Conservation (phyloP, 2,113 vertebrate species). For the Planiliza haematocheilus region DNA sequence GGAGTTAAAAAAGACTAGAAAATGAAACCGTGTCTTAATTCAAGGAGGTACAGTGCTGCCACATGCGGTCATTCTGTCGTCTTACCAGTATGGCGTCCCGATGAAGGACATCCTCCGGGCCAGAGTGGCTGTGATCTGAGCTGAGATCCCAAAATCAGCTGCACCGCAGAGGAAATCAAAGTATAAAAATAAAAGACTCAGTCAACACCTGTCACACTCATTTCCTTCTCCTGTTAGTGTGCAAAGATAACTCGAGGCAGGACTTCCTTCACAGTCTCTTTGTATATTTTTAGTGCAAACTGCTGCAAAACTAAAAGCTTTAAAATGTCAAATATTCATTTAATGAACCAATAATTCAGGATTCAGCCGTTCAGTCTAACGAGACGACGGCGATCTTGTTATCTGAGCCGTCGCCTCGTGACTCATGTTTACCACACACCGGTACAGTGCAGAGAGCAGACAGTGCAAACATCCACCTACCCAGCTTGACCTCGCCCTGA, state of each 20-base stretch:
- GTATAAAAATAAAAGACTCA: not conserved
- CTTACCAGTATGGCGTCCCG: slow-evolving; percentile 93
- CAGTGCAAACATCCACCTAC: slow-evolving; percentile 77
- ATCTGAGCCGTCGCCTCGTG: slow-evolving; percentile 4
- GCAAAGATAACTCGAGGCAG: too few relatives aligned
- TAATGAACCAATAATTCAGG: not conserved
- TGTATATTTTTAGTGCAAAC: too few relatives aligned
- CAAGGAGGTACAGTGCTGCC: too few relatives aligned
- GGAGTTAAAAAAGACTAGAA: too few relatives aligned
- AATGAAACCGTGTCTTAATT: too few relatives aligned
- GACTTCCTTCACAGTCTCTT: too few relatives aligned
- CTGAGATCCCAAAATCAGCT: slow-evolving; percentile 95
- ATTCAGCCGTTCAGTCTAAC: not conserved
- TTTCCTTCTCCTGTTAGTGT: not conserved
- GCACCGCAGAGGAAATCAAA: slow-evolving; percentile 15
- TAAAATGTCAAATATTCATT: too few relatives aligned
- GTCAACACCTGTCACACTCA: too few relatives aligned
- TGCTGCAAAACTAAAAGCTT: too few relatives aligned
- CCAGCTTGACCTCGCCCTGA: slow-evolving; percentile 89
- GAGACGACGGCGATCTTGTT: not conserved
- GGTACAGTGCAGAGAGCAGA: slow-evolving; percentile 11
- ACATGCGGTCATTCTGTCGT: too few relatives aligned
- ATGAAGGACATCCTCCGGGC: slow-evolving; percentile 93
- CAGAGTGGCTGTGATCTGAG: slow-evolving; percentile 92
- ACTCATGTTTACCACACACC: slow-evolving; percentile 43